Conservation (phyloP, 2,113 vertebrate genomes). For the Plectropomus leopardus region DNA sequence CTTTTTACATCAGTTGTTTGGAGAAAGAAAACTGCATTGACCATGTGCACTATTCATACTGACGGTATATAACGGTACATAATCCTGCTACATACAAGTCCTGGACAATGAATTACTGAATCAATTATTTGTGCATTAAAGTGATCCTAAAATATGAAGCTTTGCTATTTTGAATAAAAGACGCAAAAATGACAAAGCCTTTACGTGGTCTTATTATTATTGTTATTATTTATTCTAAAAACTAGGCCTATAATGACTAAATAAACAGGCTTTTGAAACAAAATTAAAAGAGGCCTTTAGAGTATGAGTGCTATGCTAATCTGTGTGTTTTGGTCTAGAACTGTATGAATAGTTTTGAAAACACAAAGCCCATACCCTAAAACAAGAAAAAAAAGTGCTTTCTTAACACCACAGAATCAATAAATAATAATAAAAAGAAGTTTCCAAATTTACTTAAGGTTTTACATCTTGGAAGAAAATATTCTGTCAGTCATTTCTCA, state of each 20-base stretch:
- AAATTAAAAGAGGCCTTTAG: too few relatives aligned
- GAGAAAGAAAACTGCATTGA: neutral
- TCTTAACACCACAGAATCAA: neutral
- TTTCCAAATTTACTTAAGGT: neutral
- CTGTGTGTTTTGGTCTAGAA: neutral
- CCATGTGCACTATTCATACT: neutral
- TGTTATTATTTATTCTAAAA: neutral
- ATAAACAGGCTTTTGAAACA: neutral
- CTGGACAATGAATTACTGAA: neutral
- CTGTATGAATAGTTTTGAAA: too few relatives aligned
- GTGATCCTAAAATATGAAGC: neutral
- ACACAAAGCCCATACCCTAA: too few relatives aligned
- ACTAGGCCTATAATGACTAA: neutral
- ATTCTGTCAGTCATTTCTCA: neutral
- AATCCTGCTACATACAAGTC: neutral
- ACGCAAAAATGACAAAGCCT: neutral
- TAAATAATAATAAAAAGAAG: neutral
- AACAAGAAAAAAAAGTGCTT: neutral
- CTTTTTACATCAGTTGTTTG: neutral
- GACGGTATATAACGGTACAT: neutral
- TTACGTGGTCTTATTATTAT: neutral
- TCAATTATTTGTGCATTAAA: neutral
- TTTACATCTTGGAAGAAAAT: neutral
- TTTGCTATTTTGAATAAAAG: slow-evolving; percentile 15
- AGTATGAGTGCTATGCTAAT: neutral